Evolutionary conservation across 2,797 vertebrate genomes (phyloP), one percentile per base, ranked within the genome.

Genomic region (Enteromius anoplus): DNA sequence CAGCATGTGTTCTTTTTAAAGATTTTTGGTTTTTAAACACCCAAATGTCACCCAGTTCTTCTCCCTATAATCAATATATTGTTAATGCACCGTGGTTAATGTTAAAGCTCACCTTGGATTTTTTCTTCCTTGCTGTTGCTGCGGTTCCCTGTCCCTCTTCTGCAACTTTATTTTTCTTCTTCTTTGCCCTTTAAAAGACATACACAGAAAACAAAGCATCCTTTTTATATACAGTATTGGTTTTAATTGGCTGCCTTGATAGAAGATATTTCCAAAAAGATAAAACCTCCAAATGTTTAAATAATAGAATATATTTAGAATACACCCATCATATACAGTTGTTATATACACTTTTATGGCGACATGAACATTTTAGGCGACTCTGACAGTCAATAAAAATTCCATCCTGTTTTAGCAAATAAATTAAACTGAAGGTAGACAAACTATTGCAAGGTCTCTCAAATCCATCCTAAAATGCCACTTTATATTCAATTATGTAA

Each of bases 131-230:
- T 17, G 40, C 53, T 23, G n/a, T 65, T 34, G 26, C 70, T 12
- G 65, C 26, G 32, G 75, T 51, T 53, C 14, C 32, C 66, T 86
- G 81, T 1, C 21, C 76, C 1, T 84, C 55, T 58, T 49, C 49
- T 12, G 40, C 21, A 73, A 23, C 17, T 58, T 76, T 83, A 60
- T 76, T 86, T 66, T 79, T 89, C 51, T 85, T 89, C 65, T 84
- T 88, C 68, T 85, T 86, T 1, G 34, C 40, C 78, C 90, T 91
- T 75, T 42, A 26, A 37, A 72, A 76, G 34, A 82, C 51, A 53
- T 75, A 58, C 1, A 49, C n/a, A 58, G 32, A 10, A 69, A 75
- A 7, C 76, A 60, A 26, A 26, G 55, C 1, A 0, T 60, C 10
- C 58, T 12, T 60, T 26, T 60, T 42, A 42, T 42, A 42, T 26